These are phyloP conservation scores for Margaritifera margaritifera DNA, from an alignment of 2,888 invertebrate genomes.

Conservation along the genomic window DNA sequence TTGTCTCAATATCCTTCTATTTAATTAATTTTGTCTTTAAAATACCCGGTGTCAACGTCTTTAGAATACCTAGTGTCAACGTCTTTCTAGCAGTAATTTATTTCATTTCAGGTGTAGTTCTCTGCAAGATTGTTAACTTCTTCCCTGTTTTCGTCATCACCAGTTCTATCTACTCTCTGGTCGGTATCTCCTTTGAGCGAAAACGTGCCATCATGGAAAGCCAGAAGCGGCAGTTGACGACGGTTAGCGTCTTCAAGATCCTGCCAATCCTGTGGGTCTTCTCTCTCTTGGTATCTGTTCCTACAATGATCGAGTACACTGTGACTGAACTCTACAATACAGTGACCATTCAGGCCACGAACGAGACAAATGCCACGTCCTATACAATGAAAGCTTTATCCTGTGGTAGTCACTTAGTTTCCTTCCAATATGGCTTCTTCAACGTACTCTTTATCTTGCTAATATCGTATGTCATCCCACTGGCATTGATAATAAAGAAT, in stretches of 20 bases:
- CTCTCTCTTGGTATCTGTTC: conserved; percentile 24
- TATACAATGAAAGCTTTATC: not conserved
- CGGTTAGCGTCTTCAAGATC: conserved; percentile 16
- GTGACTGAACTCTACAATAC: conserved; percentile 6
- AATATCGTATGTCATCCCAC: conserved; percentile 45
- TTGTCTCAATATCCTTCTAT: too few species aligned
- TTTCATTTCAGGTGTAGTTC: conserved; percentile 27
- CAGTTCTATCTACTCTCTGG: conserved; percentile 47
- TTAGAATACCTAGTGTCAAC: too few species aligned
- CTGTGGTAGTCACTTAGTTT: conserved; percentile 14
- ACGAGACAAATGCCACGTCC: not conserved
- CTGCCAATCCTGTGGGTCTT: conserved; percentile 33
- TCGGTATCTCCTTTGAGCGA: conserved; percentile 49
- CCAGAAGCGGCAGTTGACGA: conserved; percentile 21
- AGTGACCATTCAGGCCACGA: not conserved
- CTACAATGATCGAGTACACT: conserved; percentile 34
- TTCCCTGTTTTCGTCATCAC: conserved; percentile 50
- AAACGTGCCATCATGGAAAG: conserved; percentile 37
- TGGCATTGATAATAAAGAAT: conserved; percentile 33
- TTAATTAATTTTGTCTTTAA: too few species aligned
- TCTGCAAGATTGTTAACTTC: conserved; percentile 44
- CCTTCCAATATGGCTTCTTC: conserved; percentile 12
- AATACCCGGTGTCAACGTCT: too few species aligned
- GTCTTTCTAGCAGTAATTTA: not conserved
- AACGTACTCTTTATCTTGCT: conserved; percentile 44